Base-by-base conservation (phyloP, 1,140 invertebrate genomes). In the Megalonaias nervosa region DNA sequence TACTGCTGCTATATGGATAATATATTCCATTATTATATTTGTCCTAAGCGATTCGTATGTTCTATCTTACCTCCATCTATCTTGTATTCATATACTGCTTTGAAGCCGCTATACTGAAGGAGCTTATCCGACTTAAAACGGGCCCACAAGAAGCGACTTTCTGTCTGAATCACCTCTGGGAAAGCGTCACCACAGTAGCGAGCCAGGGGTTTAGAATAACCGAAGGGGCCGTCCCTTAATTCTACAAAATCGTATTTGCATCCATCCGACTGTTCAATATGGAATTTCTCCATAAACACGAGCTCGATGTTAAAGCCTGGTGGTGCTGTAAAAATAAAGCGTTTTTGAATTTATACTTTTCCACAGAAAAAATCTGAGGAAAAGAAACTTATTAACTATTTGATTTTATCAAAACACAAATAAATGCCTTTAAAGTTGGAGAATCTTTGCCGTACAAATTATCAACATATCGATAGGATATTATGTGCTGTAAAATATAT, bases 221-320 rank as follows among this genome's bases (percentile, higher is more conserved):
- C 96, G 83, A 96, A 94, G n/a, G 94, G 93, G 0, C 96, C 96
- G 85, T 97, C 95, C 38, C 95, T 83, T 31, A 96, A 93, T 89
- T 97, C 96, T 60, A 97, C 91, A 90, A 93, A 96, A 91, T 97
- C 96, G 90, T 95, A 96, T 89, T 93, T 93, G 89, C 96, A 97
- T 15, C 82, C 79, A 1, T 93, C 90, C 56, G 93, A 94, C 31
- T 93, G 92, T 89, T 97, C 96, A 72, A 97, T 91, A 69, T 94
- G 89, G 90, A 97, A 97, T 74, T 92, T 92, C 88, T 96, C 95
- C 64, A 95, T 92, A 91, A 97, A 97, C 89, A 97, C 95, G 81
- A 97, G 91, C 77, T 93, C 93, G 64, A 97, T 92, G 56, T 94
- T 90, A 91, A 95, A 93, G 21, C 94, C 95, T 78, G 92, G 90